A percentile compares a stretch with the other conserved stretches of the same genome.
phyloP scores from a whole-genome alignment of 2,797 vertebrate species.

The Phrynocephalus guinanensis region DNA sequence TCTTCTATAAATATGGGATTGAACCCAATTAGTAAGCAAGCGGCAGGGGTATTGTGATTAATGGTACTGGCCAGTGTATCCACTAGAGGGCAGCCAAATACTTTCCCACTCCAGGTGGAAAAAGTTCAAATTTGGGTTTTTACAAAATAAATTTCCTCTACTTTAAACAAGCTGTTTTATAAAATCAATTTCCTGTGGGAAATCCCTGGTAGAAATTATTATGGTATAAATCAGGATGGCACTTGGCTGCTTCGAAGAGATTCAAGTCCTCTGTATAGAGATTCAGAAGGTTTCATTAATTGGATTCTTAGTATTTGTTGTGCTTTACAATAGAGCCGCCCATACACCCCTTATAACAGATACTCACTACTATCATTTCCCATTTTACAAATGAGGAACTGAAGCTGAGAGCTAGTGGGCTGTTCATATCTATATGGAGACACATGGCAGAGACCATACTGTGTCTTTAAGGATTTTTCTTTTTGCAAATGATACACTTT shows the following conservation, averaged over 20 bases:
- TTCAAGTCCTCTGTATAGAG: not conserved
- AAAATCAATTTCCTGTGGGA: not conserved
- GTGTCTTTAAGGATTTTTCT: not conserved
- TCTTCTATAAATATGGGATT: not conserved
- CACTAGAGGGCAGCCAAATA: conserved; percentile 29
- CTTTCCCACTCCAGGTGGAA: conserved; percentile 6
- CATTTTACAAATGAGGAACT: not conserved
- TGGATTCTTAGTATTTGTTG: not conserved
- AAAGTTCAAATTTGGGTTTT: not conserved
- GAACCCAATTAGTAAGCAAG: not conserved
- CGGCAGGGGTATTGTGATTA: not conserved
- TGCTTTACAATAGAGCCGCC: not conserved
- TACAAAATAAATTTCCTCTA: not conserved
- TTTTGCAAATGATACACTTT: not conserved
- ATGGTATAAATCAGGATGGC: not conserved
- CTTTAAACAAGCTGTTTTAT: not conserved
- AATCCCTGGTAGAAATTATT: not conserved
- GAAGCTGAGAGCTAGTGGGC: not conserved
- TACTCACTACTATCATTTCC: not conserved
- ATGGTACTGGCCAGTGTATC: conserved; percentile 7
- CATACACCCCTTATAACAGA: not conserved
- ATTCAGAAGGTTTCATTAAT: not conserved
- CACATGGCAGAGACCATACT: too few relatives aligned
- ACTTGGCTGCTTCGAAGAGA: accelerated
- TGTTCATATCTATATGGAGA: not conserved